Evolutionary conservation across 2,113 vertebrate species (phyloP).

Genomic region (Dasyurus viverrinus): DNA sequence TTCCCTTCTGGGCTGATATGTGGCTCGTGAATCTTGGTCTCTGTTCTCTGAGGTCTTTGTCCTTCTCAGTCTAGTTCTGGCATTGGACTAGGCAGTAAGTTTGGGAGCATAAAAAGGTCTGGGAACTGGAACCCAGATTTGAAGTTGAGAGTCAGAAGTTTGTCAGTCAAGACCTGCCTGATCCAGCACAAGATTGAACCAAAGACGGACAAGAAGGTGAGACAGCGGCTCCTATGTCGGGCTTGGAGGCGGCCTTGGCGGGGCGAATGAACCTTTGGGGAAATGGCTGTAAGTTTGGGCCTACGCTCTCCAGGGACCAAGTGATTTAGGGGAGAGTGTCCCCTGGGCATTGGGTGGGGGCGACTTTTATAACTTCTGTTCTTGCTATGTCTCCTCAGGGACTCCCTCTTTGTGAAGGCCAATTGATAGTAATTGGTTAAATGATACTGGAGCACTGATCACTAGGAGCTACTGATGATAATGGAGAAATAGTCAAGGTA

Average conservation of each 20-base stretch:
- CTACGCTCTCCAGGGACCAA: not conserved
- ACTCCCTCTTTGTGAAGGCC: not conserved
- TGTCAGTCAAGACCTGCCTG: not conserved
- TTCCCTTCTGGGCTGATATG: not conserved
- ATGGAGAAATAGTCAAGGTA: not conserved
- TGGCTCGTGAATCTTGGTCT: not conserved
- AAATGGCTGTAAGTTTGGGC: not conserved
- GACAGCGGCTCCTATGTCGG: not conserved
- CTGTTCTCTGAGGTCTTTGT: not conserved
- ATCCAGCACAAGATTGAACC: not conserved
- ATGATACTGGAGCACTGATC: not conserved
- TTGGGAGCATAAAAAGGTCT: not conserved
- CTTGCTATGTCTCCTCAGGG: not conserved
- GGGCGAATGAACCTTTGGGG: not conserved
- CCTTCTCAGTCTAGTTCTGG: not conserved
- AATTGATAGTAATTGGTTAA: not conserved
- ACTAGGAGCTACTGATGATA: not conserved
- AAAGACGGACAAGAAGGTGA: not conserved
- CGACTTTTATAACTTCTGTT: not conserved
- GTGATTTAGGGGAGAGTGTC: not conserved
- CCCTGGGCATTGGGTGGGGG: not conserved
- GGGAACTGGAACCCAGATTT: not conserved
- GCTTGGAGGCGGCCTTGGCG: not conserved
- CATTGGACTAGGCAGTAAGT: not conserved
- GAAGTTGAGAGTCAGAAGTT: too few relatives aligned